Evolutionary conservation across 2,888 invertebrate species (phyloP).

Genomic region (Cryptus armator): DNA sequence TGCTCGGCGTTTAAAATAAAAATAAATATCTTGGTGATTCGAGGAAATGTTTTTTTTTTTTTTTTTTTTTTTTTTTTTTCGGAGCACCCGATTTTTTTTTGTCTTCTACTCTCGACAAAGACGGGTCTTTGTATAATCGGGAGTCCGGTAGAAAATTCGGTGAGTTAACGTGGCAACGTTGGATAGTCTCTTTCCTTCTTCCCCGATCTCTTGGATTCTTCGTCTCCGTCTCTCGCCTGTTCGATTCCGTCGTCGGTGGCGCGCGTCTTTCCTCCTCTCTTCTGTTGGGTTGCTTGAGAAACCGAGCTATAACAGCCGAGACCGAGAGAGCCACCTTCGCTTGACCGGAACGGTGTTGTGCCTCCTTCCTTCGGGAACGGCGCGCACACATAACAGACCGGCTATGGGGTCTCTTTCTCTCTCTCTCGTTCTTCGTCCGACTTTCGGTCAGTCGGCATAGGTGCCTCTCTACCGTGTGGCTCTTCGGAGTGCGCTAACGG

Average conservation of each 20-base stretch:
- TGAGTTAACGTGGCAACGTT: constrained; percentile 66
- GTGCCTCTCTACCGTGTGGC: constrained; percentile 20
- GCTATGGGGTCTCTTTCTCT: constrained; percentile 35
- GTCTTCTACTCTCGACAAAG: constrained; percentile 43
- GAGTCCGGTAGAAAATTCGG: constrained; percentile 62
- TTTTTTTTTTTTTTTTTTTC: background rate
- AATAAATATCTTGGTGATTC: background rate
- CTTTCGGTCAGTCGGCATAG: background rate
- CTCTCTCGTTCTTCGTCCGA: constrained; percentile 11
- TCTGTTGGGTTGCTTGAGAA: constrained; percentile 53
- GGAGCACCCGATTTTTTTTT: background rate
- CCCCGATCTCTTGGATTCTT: constrained; percentile 24
- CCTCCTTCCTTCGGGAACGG: constrained; percentile 69
- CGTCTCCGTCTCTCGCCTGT: constrained; percentile 50
- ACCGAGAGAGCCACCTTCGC: constrained; percentile 71
- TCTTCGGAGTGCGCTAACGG: background rate
- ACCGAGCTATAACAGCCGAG: constrained; percentile 41
- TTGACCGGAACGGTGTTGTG: constrained; percentile 82
- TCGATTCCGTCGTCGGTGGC: constrained; percentile 67
- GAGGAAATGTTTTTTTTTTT: background rate
- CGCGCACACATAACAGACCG: constrained; percentile 63
- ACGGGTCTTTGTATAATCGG: constrained; percentile 43
- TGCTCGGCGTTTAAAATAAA: too few relatives aligned
- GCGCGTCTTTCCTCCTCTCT: constrained; percentile 63
- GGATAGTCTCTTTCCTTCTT: constrained; percentile 50